Evolutionary conservation across 2,888 invertebrate species (phyloP).

Genomic region (Nemurella pictetii): DNA sequence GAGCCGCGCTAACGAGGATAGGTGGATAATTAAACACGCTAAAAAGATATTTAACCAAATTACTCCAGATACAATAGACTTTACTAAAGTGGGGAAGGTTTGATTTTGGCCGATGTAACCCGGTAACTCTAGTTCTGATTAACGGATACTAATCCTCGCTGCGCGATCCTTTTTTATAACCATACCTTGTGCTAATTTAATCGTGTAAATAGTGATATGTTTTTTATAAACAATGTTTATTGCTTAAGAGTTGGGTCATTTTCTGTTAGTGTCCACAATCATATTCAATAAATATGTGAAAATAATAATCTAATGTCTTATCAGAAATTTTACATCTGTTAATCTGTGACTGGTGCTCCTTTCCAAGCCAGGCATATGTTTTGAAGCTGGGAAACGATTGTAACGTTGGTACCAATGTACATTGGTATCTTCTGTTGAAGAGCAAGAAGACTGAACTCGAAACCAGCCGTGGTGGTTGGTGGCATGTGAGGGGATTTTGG

Average conservation of each 20-base stretch:
- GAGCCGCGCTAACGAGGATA: background rate
- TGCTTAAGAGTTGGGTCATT: conserved; percentile 40
- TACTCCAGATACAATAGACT: background rate
- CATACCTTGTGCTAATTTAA: conserved; percentile 38
- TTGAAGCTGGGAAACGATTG: too few species aligned
- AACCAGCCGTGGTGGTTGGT: too few species aligned
- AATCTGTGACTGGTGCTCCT: too few species aligned
- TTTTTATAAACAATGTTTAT: conserved; percentile 42
- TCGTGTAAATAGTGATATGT: conserved; percentile 42
- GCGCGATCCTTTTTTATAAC: conserved; percentile 33
- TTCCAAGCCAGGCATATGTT: too few species aligned
- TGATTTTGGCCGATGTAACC: background rate
- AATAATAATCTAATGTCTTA: background rate
- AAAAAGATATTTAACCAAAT: background rate
- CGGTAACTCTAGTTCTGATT: background rate
- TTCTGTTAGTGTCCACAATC: conserved; percentile 40
- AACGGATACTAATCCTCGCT: conserved; percentile 1
- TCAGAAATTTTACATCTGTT: too few species aligned
- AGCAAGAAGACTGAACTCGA: too few species aligned
- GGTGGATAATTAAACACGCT: background rate
- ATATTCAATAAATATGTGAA: conserved; percentile 36
- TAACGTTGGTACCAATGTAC: too few species aligned
- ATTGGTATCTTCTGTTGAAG: too few species aligned
- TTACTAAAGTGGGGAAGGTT: background rate
- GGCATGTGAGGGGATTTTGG: too few species aligned